phyloP scores from a whole-genome alignment of 2,113 vertebrate species.

The Etheostoma cragini region DNA sequence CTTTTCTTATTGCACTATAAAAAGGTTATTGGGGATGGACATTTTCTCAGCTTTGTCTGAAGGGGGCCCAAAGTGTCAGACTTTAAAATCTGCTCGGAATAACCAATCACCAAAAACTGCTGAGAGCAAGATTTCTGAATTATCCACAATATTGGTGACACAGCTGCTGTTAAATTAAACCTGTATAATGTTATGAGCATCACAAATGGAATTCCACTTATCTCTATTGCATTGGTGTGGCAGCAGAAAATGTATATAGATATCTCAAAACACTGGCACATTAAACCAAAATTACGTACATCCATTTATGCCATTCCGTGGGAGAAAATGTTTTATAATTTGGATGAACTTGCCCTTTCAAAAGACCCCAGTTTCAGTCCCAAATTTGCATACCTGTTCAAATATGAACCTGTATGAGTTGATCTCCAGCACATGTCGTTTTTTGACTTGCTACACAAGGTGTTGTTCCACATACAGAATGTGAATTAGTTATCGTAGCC shows the following conservation, averaged over 20 bases:
- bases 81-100: too few relatives aligned
- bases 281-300: too few relatives aligned
- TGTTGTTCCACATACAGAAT: background rate
- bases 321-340: background rate
- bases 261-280: too few relatives aligned
- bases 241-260: background rate
- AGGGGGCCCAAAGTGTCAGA: too few relatives aligned
- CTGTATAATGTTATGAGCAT: background rate
- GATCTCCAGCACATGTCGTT: background rate
- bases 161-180: background rate
- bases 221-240: background rate
- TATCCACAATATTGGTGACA: background rate
- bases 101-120: background rate
- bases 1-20: too few relatives aligned
- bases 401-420: background rate
- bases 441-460: background rate
- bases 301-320: too few relatives aligned
- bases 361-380: background rate
- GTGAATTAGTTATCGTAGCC: conserved; percentile 6
- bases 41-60: too few relatives aligned
- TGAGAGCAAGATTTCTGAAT: background rate
- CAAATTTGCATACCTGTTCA: background rate
- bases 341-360: background rate
- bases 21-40: too few relatives aligned
- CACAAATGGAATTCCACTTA: background rate